Conservation (phyloP, 2,113 vertebrate genomes). For the Etheostoma cragini region DNA sequence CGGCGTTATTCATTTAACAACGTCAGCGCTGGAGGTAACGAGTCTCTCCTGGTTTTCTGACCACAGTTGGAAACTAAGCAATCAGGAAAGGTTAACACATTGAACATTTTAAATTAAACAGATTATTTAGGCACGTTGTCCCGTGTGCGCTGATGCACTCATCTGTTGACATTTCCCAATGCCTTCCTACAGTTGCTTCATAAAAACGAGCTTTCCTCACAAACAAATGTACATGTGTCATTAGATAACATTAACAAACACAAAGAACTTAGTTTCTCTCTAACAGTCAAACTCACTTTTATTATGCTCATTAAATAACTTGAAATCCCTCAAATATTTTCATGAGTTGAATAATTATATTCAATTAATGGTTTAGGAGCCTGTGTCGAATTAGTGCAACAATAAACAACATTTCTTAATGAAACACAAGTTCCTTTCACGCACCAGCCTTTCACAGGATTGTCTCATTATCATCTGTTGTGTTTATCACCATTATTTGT, state of each 20-base stretch:
- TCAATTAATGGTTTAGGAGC: not conserved
- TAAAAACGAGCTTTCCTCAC: too few relatives aligned
- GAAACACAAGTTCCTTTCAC: not conserved
- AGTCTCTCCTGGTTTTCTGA: too few relatives aligned
- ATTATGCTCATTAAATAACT: not conserved
- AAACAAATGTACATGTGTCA: too few relatives aligned
- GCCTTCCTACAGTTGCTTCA: too few relatives aligned
- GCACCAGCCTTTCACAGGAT: slow-evolving; percentile 15
- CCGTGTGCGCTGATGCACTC: too few relatives aligned
- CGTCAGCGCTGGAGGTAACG: too few relatives aligned
- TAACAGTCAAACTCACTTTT: not conserved
- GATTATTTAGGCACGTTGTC: too few relatives aligned
- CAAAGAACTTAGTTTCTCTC: not conserved
- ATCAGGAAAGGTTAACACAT: too few relatives aligned
- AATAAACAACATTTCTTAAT: not conserved
- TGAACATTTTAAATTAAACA: too few relatives aligned
- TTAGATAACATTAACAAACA: not conserved
- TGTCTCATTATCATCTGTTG: slow-evolving; percentile 55
- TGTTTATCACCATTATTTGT: slow-evolving; percentile 32
- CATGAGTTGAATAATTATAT: not conserved
- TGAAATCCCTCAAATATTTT: not conserved
- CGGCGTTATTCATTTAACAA: too few relatives aligned
- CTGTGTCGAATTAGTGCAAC: not conserved
- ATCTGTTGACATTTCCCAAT: too few relatives aligned
- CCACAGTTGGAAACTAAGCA: too few relatives aligned